Evolutionary conservation across 1,140 invertebrate genomes (phyloP).

Genomic region (Dinoponera quadriceps): DNA sequence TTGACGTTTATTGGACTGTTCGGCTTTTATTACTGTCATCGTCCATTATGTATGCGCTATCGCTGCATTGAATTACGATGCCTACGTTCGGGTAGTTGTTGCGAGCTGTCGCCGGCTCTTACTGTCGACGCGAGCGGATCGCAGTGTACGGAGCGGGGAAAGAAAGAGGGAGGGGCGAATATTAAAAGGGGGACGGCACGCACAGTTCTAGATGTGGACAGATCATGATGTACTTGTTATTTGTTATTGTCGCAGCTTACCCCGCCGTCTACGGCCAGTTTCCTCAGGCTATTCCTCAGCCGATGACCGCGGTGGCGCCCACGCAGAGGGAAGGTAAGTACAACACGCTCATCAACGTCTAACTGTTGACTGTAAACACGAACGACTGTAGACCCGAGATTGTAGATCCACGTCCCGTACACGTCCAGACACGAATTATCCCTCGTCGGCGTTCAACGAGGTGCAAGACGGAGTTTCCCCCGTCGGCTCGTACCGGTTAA

Average conservation of each 20-base stretch:
- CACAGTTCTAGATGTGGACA: constrained; percentile 79
- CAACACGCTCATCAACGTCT: constrained; percentile 78
- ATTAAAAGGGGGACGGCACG: constrained; percentile 68
- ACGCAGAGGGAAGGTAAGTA: constrained; percentile 97
- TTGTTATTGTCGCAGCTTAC: constrained; percentile 93
- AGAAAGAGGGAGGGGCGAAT: constrained; percentile 11
- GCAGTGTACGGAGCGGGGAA: neutral
- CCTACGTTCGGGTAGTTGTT: constrained; percentile 31
- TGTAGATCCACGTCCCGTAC: constrained; percentile 65
- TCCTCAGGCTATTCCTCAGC: constrained; percentile 97
- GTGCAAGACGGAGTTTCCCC: constrained; percentile 35
- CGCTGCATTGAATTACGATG: constrained; percentile 54
- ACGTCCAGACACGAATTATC: constrained; percentile 71
- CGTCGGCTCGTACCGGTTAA: neutral
- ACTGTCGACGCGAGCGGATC: constrained; percentile 20
- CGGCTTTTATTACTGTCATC: constrained; percentile 65
- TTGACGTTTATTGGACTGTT: constrained; percentile 63
- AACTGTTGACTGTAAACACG: constrained; percentile 75
- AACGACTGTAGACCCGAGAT: constrained; percentile 68
- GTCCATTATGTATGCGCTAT: constrained; percentile 58
- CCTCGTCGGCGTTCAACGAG: constrained; percentile 57
- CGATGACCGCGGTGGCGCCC: constrained; percentile 95
- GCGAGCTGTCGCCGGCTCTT: constrained; percentile 18
- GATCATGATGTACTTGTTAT: constrained; percentile 81
- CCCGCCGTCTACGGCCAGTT: constrained; percentile 98